Conservation (phyloP, 2,888 invertebrate genomes). For the Drosophila quinaria region DNA sequence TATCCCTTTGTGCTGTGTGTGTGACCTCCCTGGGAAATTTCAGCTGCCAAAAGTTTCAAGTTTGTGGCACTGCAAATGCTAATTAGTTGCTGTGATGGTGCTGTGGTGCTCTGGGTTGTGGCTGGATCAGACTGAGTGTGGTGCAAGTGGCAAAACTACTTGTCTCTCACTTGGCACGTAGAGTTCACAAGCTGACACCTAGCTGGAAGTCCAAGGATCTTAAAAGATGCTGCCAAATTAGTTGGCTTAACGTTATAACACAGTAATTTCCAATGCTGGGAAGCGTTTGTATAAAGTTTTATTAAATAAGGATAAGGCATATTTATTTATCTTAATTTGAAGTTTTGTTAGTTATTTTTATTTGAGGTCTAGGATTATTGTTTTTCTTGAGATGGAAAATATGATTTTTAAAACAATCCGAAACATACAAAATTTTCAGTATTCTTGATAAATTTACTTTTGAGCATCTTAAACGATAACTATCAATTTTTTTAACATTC, state of each 20-base stretch:
- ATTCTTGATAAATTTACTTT: too few relatives aligned
- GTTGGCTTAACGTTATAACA: conserved; percentile 22
- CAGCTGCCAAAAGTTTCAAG: conserved; percentile 49
- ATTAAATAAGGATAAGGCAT: background rate
- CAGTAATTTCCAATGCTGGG: background rate
- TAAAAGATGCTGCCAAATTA: background rate
- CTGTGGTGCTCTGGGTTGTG: background rate
- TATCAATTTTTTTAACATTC: too few relatives aligned
- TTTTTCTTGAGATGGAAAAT: too few relatives aligned
- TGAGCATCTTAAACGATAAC: too few relatives aligned
- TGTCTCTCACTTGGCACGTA: conserved; percentile 57
- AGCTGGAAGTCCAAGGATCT: background rate
- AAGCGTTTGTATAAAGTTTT: background rate
- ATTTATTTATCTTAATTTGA: too few relatives aligned
- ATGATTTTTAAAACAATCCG: too few relatives aligned
- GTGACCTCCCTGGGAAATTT: conserved; percentile 28
- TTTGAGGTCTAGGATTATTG: too few relatives aligned
- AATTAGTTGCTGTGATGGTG: conserved; percentile 53
- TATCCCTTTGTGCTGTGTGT: conserved; percentile 9
- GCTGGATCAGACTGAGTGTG: background rate
- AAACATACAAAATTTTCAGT: too few relatives aligned
- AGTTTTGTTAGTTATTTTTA: too few relatives aligned
- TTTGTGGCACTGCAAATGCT: conserved; percentile 67
- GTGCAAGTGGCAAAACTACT: conserved; percentile 30
- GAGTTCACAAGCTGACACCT: conserved; percentile 63